Base-by-base conservation (phyloP, 1,140 invertebrate genomes). In the Papilio helenus region DNA sequence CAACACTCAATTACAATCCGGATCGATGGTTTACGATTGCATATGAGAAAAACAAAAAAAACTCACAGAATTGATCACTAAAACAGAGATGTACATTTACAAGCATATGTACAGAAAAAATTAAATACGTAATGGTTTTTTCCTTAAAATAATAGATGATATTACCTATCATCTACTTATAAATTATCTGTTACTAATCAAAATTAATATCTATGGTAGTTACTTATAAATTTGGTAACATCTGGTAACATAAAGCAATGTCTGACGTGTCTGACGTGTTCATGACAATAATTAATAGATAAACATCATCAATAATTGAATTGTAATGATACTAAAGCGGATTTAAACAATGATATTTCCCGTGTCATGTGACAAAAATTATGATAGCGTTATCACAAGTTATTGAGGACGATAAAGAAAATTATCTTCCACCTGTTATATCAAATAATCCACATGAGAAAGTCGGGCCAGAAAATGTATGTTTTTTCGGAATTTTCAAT, bases 381-480 rank as follows among this genome's bases (percentile, higher is more conserved):
- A 79, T 79, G 79, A 74, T 16, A 74, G 58, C 74, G 71, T 14
- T 10, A n/a, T 23, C 51, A 29, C 39, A 46, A 77, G 34, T 23
- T 71, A 65, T 51, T 39, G 80, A 81, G 8, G 72, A 73, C 39
- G 86, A 84, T 80, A 44, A 81, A 42, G 26, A 44, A 65, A 81
- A 79, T 83, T 74, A 51, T 58, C 79, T 88, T 34, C 88, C 88
- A 23, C 82, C 84, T n/a, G 18, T 86, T 23, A 81, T 90, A 80
- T 81, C 51, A 29, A 81, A 79, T 68, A 90, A 90, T 81, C 80
- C 83, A 44, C 82, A 86, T 29, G 76, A 80, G 65, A 88, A 83
- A 84, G 68, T 90, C 26, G 78, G 72, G 16, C 80, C 85, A 42
- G 80, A 87, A 76, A 77, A 88, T 79, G 85, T 88, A 77, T 51